Evolutionary conservation across 1,140 invertebrate species (phyloP).

Genomic region (Drosophila murphyi): DNA sequence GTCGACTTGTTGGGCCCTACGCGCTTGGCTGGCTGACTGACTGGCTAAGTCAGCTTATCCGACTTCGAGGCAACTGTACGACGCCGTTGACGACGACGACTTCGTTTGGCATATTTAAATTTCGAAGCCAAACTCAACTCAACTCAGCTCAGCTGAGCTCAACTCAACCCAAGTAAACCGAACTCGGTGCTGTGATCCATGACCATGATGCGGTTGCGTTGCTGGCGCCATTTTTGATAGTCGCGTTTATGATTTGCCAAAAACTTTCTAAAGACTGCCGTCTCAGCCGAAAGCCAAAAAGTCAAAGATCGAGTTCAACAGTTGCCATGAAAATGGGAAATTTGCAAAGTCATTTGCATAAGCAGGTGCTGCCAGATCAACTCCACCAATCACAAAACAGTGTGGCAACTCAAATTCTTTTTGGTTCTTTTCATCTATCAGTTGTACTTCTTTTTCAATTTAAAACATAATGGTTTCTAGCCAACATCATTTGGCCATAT

Average conservation of each 20-base stretch:
- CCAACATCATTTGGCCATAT: too few species aligned
- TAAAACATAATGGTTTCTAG: too few species aligned
- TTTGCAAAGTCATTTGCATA: constrained; percentile 41
- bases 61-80: constrained; percentile 62
- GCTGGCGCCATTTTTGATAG: constrained; percentile 71
- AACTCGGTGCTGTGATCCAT: constrained; percentile 70
- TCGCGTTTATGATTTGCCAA: constrained; percentile 75
- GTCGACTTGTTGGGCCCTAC: constrained; percentile 32
- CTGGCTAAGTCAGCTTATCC: constrained; percentile 53
- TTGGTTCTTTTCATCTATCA: too few species aligned
- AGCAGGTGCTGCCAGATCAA: constrained; percentile 33
- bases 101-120: constrained; percentile 51
- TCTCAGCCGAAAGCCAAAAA: constrained; percentile 32
- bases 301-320: constrained; percentile 51
- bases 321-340: constrained; percentile 24
- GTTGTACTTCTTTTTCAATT: too few species aligned
- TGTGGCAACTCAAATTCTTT: background rate
- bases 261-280: constrained; percentile 65
- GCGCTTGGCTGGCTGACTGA: constrained; percentile 70
- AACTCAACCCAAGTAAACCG: constrained; percentile 20
- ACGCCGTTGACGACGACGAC: constrained; percentile 30
- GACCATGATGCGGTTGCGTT: constrained; percentile 47
- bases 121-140: constrained; percentile 20
- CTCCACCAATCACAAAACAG: constrained; percentile 1
- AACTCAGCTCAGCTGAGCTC: background rate